Conservation (phyloP, 1,140 invertebrate genomes). For the Augochlora pura region DNA sequence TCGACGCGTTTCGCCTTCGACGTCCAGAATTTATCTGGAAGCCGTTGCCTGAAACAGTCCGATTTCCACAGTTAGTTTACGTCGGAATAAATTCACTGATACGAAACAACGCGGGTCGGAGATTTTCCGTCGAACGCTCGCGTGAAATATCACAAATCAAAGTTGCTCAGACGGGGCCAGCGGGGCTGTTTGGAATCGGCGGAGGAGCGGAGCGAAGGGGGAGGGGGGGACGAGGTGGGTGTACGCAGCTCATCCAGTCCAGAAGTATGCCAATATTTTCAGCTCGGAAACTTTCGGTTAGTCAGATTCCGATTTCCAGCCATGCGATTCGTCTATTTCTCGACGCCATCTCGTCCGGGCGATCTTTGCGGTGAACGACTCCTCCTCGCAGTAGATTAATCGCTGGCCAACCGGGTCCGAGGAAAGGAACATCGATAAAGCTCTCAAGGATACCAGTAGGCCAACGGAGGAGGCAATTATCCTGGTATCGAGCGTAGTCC, state of each 20-base stretch:
- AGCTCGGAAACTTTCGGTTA: constrained; percentile 30
- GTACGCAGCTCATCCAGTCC: constrained; percentile 18
- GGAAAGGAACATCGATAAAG: background rate
- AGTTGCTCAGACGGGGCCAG: background rate
- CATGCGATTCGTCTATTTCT: constrained; percentile 37
- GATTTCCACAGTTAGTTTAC: constrained; percentile 4
- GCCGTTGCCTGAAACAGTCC: background rate
- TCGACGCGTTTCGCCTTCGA: background rate
- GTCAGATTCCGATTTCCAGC: constrained; percentile 37
- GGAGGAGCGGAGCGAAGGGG: background rate
- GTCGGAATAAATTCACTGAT: constrained; percentile 11
- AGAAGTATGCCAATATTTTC: constrained; percentile 47
- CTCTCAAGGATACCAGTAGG: constrained; percentile 47
- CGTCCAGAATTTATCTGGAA: background rate
- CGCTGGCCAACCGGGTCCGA: background rate
- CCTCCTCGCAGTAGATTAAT: constrained; percentile 42
- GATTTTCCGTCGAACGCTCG: background rate
- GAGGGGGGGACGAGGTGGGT: no score
- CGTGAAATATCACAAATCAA: constrained; percentile 28
- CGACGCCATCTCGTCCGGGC: constrained; percentile 36
- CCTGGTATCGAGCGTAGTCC: constrained; percentile 55
- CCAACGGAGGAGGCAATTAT: constrained; percentile 59
- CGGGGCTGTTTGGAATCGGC: no score
- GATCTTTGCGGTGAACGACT: constrained; percentile 25
- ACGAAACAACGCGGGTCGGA: background rate